These are phyloP conservation scores for Scaptomyza cyrtandrae DNA, from an alignment of 2,888 invertebrate species.

Conservation along the genomic window DNA sequence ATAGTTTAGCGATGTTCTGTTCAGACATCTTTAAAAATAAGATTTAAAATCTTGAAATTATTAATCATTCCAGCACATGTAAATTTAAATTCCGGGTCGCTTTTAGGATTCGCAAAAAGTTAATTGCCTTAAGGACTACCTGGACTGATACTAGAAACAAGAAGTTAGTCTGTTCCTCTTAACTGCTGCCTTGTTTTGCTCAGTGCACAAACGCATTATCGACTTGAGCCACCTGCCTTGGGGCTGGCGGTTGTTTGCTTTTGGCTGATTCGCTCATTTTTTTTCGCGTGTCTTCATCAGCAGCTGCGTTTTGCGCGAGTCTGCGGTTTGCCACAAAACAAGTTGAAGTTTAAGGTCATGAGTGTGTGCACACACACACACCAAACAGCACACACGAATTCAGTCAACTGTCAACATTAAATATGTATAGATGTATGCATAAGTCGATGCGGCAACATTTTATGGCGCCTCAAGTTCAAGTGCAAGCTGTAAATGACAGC, in stretches of 20 bases:
- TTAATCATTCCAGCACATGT: no score
- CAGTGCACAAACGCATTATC: slow-evolving; percentile 37
- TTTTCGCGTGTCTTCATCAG: slow-evolving; percentile 59
- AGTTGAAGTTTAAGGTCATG: slow-evolving; percentile 79
- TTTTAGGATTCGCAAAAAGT: no score
- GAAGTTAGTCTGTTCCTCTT: background rate
- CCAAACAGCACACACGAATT: slow-evolving; percentile 21
- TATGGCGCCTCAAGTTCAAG: slow-evolving; percentile 64
- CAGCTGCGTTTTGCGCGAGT: slow-evolving; percentile 51
- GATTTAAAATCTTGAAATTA: no score
- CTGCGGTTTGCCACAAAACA: slow-evolving; percentile 53
- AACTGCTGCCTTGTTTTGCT: slow-evolving; percentile 18
- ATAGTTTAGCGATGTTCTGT: no score
- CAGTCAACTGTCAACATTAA: slow-evolving; percentile 67
- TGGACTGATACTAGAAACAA: no score
- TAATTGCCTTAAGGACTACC: no score
- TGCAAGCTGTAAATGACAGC: slow-evolving; percentile 56
- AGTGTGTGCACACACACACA: slow-evolving; percentile 43
- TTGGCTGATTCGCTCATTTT: slow-evolving; percentile 47
- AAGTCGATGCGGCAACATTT: slow-evolving; percentile 43
- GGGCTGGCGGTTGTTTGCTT: slow-evolving; percentile 65
- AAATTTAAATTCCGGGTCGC: no score
- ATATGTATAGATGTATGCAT: slow-evolving; percentile 37
- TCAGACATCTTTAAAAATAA: no score
- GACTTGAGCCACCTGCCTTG: slow-evolving; percentile 41